Evolutionary conservation across 2,113 vertebrate genomes (phyloP).

Genomic region (Ictalurus furcatus): DNA sequence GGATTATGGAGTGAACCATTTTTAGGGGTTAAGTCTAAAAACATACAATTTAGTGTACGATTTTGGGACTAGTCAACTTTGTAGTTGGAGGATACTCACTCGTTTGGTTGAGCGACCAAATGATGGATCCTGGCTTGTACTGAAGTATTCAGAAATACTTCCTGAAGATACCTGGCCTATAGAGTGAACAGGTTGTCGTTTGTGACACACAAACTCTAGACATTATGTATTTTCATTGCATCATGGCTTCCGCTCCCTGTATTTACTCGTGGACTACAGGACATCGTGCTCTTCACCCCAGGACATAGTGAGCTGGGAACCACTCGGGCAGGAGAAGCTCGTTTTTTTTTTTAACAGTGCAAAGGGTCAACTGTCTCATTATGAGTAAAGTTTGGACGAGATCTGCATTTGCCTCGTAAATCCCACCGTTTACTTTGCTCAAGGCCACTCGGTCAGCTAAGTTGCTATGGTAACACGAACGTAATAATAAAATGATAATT

Average conservation of each 20-base stretch:
- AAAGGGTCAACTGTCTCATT: neutral
- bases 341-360: neutral
- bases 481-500: constrained; percentile 33
- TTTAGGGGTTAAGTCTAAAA: neutral
- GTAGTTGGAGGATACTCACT: neutral
- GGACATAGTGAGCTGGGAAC: neutral
- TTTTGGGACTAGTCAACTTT: neutral
- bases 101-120: neutral
- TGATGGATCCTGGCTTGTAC: neutral
- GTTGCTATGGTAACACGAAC: constrained; percentile 41
- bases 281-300: neutral
- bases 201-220: neutral
- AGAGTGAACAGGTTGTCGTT: neutral
- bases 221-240: neutral
- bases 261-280: neutral
- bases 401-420: neutral
- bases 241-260: neutral
- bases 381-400: neutral
- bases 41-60: neutral
- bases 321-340: neutral
- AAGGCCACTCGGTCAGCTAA: neutral
- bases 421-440: neutral
- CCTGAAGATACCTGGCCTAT: neutral
- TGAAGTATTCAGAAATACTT: neutral
- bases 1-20: neutral